A percentile compares a stretch with the other conserved stretches of the same genome.
These are phyloP conservation scores for Sorex maritimensis DNA, from an alignment of 2,797 vertebrate species.

Conservation along the genomic window DNA sequence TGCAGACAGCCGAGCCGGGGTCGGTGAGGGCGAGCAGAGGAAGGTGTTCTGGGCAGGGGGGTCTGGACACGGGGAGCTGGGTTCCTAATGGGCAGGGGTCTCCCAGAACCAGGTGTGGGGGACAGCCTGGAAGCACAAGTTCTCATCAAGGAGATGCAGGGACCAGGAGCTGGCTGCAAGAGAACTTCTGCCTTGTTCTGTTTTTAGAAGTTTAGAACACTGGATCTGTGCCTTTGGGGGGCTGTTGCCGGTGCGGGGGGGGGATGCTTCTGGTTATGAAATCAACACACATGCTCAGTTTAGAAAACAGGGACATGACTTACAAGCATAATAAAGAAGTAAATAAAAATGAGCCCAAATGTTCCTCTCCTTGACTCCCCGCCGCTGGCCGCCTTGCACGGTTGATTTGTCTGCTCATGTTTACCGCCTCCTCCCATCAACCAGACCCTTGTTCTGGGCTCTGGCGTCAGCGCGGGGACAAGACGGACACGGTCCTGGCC, in stretches of 20 bases:
- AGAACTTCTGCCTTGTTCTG: constrained; percentile 41
- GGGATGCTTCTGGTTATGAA: constrained; percentile 50
- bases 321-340: constrained; percentile 5
- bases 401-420: constrained; percentile 50
- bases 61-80: rapidly evolving
- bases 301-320: constrained; percentile 37
- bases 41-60: not conserved
- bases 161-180: not conserved
- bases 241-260: too few relatives aligned
- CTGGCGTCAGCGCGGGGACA: not conserved
- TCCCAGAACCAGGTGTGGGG: not conserved
- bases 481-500: not conserved
- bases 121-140: not conserved
- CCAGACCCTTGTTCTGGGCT: not conserved
- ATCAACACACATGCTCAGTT: constrained; percentile 27
- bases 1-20: too few relatives aligned
- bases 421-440: not conserved
- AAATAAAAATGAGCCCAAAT: constrained; percentile 49
- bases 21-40: too few relatives aligned
- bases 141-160: not conserved
- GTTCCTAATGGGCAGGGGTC: not conserved
- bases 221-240: not conserved
- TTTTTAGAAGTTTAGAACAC: not conserved
- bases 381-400: not conserved
- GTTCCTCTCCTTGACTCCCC: not conserved